Conservation (phyloP, 1,140 invertebrate genomes). For the Ips typographus region DNA sequence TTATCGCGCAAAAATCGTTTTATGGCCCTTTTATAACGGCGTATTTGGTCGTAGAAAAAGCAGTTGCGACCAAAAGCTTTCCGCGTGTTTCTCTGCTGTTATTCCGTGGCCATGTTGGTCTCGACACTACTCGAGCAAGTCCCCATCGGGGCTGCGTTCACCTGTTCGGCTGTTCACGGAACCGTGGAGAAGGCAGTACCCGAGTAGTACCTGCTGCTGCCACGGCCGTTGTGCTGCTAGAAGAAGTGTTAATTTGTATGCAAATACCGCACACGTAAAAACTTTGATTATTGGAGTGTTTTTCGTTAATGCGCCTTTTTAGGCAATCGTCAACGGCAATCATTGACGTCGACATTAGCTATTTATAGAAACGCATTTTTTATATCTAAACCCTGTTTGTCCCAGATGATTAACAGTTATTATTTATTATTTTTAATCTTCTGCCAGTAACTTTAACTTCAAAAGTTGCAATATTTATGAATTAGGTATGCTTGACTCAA, state of each 20-base stretch:
- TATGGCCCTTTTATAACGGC: slow-evolving; percentile 16
- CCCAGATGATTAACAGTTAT: too few species aligned
- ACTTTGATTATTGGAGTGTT: too few species aligned
- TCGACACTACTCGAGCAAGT: slow-evolving; percentile 37
- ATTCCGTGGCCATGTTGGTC: slow-evolving; percentile 42
- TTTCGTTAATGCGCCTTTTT: too few species aligned
- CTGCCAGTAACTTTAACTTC: too few species aligned
- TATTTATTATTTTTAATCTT: too few species aligned
- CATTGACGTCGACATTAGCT: too few species aligned
- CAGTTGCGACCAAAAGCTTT: slow-evolving; percentile 31
- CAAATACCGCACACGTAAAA: background rate
- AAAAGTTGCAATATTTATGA: too few species aligned
- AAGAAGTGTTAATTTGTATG: slow-evolving; percentile 9
- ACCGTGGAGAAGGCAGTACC: slow-evolving; percentile 21
- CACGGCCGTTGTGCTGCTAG: background rate
- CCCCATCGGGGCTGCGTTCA: slow-evolving; percentile 39
- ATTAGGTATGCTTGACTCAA: too few species aligned
- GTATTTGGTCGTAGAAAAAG: slow-evolving; percentile 17
- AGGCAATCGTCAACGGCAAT: too few species aligned
- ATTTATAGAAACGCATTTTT: too few species aligned
- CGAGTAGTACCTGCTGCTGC: slow-evolving; percentile 5
- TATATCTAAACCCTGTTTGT: too few species aligned
- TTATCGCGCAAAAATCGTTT: slow-evolving; percentile 8
- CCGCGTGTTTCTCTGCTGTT: slow-evolving; percentile 23
- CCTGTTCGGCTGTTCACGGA: slow-evolving; percentile 36